A percentile compares a stretch with the other conserved stretches of the same genome.
Evolutionary conservation across 2,113 vertebrate species (phyloP).

Genomic region (Petrocephalus microphthalmus): DNA sequence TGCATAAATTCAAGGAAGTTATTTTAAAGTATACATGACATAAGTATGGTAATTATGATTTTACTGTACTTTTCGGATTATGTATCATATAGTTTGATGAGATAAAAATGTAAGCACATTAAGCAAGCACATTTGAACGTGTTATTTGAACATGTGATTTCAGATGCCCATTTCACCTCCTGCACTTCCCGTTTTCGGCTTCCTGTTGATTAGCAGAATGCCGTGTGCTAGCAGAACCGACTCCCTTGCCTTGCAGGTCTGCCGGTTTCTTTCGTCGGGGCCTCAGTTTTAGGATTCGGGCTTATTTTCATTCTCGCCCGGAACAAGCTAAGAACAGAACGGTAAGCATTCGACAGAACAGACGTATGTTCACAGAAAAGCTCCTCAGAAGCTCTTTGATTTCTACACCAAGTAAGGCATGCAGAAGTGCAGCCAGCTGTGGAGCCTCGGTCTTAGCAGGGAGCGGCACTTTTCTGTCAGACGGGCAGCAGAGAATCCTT

Average conservation of each 20-base stretch:
- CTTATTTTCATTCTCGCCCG: constrained; percentile 52
- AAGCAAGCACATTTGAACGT: background rate
- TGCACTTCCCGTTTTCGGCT: background rate
- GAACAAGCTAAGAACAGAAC: constrained; percentile 68
- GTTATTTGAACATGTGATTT: background rate
- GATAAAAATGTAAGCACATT: background rate
- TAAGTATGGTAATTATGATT: background rate
- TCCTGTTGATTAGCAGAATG: background rate
- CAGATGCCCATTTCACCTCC: background rate
- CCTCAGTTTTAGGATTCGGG: constrained; percentile 57
- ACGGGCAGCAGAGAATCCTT: background rate
- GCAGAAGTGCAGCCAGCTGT: background rate
- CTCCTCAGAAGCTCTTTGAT: background rate
- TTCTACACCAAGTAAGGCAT: background rate
- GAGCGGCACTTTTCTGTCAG: background rate
- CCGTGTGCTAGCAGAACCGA: background rate
- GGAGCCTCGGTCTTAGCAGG: background rate
- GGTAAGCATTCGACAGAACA: constrained; percentile 54
- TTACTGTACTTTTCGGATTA: background rate
- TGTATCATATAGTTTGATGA: background rate
- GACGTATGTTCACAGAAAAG: background rate
- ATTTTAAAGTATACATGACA: background rate
- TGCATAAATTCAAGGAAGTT: background rate
- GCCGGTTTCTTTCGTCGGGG: constrained; percentile 56
- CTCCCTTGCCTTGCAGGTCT: constrained; percentile 59